Conservation (phyloP, 2,888 invertebrate genomes). For the Cabera pusaria region DNA sequence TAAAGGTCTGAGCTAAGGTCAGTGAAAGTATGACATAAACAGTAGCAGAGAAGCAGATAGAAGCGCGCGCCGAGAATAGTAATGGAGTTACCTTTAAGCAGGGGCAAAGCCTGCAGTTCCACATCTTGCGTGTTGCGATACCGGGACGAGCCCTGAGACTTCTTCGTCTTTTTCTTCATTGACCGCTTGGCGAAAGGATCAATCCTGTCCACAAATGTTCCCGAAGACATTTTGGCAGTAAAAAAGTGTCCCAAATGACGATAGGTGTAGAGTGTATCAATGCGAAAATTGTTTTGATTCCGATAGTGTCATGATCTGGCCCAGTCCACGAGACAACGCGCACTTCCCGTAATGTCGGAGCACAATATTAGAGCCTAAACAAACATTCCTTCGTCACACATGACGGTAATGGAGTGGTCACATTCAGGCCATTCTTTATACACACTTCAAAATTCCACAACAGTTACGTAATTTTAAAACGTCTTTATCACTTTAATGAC, state of each 20-base stretch:
- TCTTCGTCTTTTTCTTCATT: conserved; percentile 98
- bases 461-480: conserved; percentile 82
- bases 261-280: conserved; percentile 75
- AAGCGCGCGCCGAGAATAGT: conserved; percentile 20
- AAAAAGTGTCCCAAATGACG: conserved; percentile 79
- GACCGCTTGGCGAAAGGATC: conserved; percentile 99
- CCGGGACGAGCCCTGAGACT: conserved; percentile 99
- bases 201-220: conserved; percentile 99
- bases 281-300: conserved; percentile 78
- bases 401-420: conserved; percentile 82
- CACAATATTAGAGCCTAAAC: conserved; percentile 82
- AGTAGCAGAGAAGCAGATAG: conserved; percentile 3
- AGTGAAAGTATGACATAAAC: conserved; percentile 2
- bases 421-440: conserved; percentile 82
- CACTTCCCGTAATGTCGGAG: conserved; percentile 75
- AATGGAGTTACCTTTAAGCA: conserved; percentile 93
- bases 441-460: conserved; percentile 82
- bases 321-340: conserved; percentile 75
- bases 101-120: conserved; percentile 97
- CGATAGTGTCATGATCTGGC: conserved; percentile 80
- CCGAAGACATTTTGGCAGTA: conserved; percentile 87
- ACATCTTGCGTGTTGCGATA: conserved; percentile 99
- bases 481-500: conserved; percentile 79
- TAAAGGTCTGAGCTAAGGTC: too few relatives aligned
- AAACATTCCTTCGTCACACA: conserved; percentile 83